phyloP scores from a whole-genome alignment of 2,797 vertebrate species.

The Pempheris klunzingeri region DNA sequence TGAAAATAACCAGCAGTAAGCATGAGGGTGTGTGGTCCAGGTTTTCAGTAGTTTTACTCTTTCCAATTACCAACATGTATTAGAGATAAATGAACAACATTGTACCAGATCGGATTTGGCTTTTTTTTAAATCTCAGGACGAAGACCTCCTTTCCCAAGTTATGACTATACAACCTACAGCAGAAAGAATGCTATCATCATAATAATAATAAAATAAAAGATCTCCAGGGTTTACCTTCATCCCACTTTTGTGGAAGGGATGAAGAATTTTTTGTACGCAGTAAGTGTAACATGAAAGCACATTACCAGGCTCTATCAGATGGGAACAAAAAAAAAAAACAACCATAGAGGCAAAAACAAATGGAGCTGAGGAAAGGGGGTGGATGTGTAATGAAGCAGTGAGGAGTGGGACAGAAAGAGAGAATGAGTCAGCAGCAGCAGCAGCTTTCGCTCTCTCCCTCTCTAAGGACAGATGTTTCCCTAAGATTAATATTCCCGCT shows the following conservation, averaged over 20 bases:
- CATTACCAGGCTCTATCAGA: conserved; percentile 43
- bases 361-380: conserved; percentile 32
- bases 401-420: conserved; percentile 40
- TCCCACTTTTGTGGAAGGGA: conserved; percentile 25
- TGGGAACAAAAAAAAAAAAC: conserved; percentile 22
- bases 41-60: neutral
- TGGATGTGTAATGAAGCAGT: conserved; percentile 55
- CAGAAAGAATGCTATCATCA: conserved; percentile 21
- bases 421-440: conserved; percentile 71
- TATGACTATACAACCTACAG: neutral
- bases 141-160: neutral
- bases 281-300: conserved; percentile 53
- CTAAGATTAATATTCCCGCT: conserved; percentile 76
- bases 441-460: conserved; percentile 38
- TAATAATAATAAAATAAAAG: neutral
- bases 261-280: conserved; percentile 32
- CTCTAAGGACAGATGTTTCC: conserved; percentile 73
- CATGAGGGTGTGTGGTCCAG: neutral
- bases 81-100: neutral
- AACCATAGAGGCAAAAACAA: conserved; percentile 58
- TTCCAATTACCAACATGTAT: no score
- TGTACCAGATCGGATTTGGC: neutral
- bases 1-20: neutral
- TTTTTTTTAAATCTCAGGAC: no score
- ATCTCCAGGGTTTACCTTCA: conserved; percentile 29